Evolutionary conservation across 1,140 invertebrate species (phyloP).

Genomic region (Nautilus pompilius): DNA sequence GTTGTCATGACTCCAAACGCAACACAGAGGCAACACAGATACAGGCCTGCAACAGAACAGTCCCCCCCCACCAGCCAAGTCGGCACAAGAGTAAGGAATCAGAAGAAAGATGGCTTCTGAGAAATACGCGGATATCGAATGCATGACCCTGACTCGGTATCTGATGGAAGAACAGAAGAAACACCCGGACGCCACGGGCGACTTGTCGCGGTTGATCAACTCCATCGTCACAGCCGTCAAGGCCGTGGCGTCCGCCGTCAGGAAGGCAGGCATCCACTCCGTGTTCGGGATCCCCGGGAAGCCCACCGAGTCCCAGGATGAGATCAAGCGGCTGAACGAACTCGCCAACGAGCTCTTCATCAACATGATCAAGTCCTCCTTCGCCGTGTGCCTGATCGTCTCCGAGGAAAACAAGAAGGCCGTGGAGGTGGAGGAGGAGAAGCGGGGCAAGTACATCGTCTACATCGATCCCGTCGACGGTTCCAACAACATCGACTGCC

Average conservation of each 20-base stretch:
- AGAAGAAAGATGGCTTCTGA: no score
- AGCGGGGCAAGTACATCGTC: slow-evolving; percentile 60
- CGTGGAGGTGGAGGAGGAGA: slow-evolving; percentile 86
- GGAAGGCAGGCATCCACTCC: slow-evolving; percentile 13
- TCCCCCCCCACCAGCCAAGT: no score
- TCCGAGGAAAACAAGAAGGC: slow-evolving; percentile 94
- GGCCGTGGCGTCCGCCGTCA: neutral
- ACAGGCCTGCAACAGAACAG: no score
- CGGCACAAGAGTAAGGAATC: no score
- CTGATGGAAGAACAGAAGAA: neutral
- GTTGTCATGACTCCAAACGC: no score
- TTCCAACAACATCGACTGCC: neutral
- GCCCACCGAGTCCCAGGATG: slow-evolving; percentile 96
- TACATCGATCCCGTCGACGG: neutral
- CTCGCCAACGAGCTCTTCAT: slow-evolving; percentile 97
- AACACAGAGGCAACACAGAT: no score
- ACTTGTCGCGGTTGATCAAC: neutral
- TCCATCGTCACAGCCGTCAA: slow-evolving; percentile 1
- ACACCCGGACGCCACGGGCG: neutral
- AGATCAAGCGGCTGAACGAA: slow-evolving; percentile 97
- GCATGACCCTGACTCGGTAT: neutral
- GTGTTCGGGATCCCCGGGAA: slow-evolving; percentile 91
- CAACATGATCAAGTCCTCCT: slow-evolving; percentile 96
- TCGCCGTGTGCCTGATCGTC: slow-evolving; percentile 85
- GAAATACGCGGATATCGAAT: no score